A percentile compares a stretch with the other conserved stretches of the same genome.
Evolutionary conservation across 2,113 vertebrate species (phyloP).

Genomic region (Caranx melampygus): DNA sequence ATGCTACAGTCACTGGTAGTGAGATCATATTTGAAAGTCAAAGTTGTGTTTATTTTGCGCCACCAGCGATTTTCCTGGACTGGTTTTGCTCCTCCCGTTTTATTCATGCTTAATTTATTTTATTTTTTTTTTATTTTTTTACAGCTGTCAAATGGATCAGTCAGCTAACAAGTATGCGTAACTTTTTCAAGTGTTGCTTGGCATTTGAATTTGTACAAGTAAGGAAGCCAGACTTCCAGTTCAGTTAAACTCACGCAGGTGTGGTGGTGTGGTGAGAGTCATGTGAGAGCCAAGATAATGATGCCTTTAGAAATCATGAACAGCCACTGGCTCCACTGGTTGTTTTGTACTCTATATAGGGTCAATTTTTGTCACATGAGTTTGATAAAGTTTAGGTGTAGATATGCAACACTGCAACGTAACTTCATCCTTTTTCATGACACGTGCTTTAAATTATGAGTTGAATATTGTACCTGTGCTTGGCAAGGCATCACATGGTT

Average conservation of each 20-base stretch:
- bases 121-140: not conserved
- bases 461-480: not conserved
- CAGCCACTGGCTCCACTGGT: not conserved
- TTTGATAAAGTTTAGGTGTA: not conserved
- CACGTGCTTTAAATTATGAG: not conserved
- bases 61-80: not conserved
- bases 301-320: constrained; percentile 6
- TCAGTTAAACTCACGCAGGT: not conserved
- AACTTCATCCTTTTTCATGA: not conserved
- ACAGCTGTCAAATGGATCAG: not conserved
- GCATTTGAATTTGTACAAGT: not conserved
- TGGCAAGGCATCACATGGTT: not conserved
- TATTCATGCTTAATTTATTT: not conserved
- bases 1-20: not conserved
- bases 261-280: not conserved
- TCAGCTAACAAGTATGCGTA: not conserved
- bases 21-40: constrained; percentile 3
- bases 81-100: not conserved
- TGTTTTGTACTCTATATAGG: not conserved
- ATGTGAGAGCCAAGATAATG: not conserved
- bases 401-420: not conserved
- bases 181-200: not conserved
- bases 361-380: not conserved
- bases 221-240: not conserved
- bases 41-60: not conserved